Evolutionary conservation across 2,888 invertebrate genomes (phyloP), one percentile per base, ranked within the genome.

Genomic region (Leucania comma): DNA sequence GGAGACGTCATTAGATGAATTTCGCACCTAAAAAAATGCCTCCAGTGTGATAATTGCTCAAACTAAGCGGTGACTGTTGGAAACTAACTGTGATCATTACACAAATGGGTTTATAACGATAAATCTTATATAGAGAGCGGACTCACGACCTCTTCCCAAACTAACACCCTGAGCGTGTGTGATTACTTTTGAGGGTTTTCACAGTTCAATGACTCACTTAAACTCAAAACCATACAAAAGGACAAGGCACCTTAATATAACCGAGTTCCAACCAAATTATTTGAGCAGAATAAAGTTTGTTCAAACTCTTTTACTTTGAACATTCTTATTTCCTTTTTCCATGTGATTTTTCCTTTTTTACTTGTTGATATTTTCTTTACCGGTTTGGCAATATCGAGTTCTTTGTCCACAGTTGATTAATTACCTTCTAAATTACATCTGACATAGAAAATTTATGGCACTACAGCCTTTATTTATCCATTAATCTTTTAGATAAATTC

Each of bases 401-500:
- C 14, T 1, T 1, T 35, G 58, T 62, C 58, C 38, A 14, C 54
- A 46, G 20, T 65, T 76, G 69, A 76, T 81, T 81, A 81, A 78
- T 78, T 62, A 51, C 26, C 17, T 61, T 42, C 42, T 46, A 65
- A 78, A 71, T 68, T 77, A 66, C 64, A 51, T 42, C 57, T 61
- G 58, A 42, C 56, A 64, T 12, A 32, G 59, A 50, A 38, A 66
- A 78, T 67, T 54, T 57, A 71, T 61, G 58, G 56, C 29, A n/a
- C 56, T 24, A 24, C 12, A 22, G 63, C 60, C 24, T 22, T 35
- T 57, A 68, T 67, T 51, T 48, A 56, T 29, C 32, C 72, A 81
- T 82, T 76, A 74, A 79, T 79, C 63, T 72, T 68, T 32, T 10
- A n/a, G 35, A 72, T 64, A 64, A 61, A 78, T 71, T 76, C 66